A percentile compares a stretch with the other conserved stretches of the same genome.
Conservation (phyloP, 2,888 invertebrate genomes). For the Lasioglossum vierecki region DNA sequence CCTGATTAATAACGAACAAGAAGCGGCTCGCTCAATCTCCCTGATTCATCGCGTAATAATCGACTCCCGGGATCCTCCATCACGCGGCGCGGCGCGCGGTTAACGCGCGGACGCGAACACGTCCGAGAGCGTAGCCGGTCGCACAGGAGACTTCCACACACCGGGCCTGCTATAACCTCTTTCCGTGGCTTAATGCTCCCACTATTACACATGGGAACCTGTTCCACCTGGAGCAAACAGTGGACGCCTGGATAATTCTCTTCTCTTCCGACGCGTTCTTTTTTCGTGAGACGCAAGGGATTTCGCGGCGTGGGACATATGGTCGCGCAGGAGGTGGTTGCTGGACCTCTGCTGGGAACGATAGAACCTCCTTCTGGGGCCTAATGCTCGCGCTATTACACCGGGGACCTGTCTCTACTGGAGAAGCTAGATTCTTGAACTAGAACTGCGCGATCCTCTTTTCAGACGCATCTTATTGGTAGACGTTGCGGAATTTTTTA, state of each 20-base stretch:
- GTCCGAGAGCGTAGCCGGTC: neutral
- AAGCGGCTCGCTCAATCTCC: conserved; percentile 20
- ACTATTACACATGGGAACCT: conserved; percentile 55
- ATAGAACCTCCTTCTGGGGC: neutral
- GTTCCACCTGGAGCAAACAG: conserved; percentile 27
- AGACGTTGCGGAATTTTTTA: neutral
- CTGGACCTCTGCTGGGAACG: neutral
- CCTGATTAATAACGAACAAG: conserved; percentile 29
- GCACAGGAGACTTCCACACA: neutral
- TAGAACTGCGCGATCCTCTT: neutral
- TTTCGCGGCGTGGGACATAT: neutral
- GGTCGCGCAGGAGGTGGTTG: neutral
- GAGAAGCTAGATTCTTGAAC: neutral
- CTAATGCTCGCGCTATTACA: conserved; percentile 1
- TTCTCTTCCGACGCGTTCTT: conserved; percentile 50
- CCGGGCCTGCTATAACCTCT: conserved; percentile 49
- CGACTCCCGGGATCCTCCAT: conserved; percentile 16
- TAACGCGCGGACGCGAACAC: neutral
- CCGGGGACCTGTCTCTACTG: neutral
- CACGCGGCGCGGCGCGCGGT: neutral
- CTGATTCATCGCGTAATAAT: conserved; percentile 39
- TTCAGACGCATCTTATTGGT: neutral
- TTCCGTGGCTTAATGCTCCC: conserved; percentile 55
- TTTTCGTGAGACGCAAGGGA: conserved; percentile 9
- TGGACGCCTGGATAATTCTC: conserved; percentile 41